A percentile compares a stretch with the other conserved stretches of the same genome.
phyloP scores from a whole-genome alignment of 2,888 invertebrate species.

The Drosophila mimetica region DNA sequence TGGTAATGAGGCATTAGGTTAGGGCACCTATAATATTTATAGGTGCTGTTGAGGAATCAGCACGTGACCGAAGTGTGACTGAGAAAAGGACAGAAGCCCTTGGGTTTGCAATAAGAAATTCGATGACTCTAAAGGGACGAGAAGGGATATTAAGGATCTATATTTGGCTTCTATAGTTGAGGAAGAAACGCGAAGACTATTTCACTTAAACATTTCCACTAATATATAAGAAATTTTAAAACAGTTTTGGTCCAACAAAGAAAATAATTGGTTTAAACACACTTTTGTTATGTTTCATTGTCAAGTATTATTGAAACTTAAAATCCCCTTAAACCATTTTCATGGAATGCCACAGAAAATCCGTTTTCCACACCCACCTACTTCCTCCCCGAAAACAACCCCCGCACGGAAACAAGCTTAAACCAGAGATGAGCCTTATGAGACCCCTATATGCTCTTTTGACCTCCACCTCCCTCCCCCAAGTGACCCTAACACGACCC shows the following conservation, averaged over 20 bases:
- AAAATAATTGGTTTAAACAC: background rate
- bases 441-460: constrained; percentile 48
- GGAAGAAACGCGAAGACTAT: too few relatives aligned
- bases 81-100: background rate
- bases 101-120: constrained; percentile 14
- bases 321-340: constrained; percentile 11
- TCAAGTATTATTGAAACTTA: background rate
- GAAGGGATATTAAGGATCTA: too few relatives aligned
- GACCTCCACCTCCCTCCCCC: constrained; percentile 36
- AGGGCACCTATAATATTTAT: constrained; percentile 36
- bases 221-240: background rate
- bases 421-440: constrained; percentile 35
- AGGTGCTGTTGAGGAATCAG: constrained; percentile 28
- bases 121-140: background rate
- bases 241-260: too few relatives aligned
- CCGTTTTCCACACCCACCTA: constrained; percentile 14
- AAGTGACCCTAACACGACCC: constrained; percentile 50
- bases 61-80: constrained; percentile 41
- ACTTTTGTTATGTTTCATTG: constrained; percentile 8
- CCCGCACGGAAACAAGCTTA: constrained; percentile 22
- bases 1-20: constrained; percentile 45
- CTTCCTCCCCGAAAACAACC: constrained; percentile 27
- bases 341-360: constrained; percentile 19
- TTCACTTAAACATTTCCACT: background rate
- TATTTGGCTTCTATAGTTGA: background rate